phyloP scores from a whole-genome alignment of 2,797 vertebrate species.

The Delichon dasypus region DNA sequence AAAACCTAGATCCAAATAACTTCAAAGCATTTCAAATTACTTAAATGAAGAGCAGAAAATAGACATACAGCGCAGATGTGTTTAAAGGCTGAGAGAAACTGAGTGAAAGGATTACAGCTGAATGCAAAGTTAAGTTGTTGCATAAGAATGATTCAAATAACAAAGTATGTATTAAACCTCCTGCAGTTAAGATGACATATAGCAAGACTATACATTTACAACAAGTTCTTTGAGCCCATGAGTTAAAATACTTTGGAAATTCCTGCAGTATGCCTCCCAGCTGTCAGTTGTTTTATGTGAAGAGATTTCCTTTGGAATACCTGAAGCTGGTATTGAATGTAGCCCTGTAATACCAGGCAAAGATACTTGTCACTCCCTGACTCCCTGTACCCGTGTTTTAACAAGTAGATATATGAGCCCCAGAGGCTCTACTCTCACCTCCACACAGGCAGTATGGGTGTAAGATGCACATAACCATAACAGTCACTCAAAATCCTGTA shows the following conservation, averaged over 20 bases:
- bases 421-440: not conserved
- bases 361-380: not conserved
- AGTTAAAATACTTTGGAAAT: not conserved
- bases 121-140: not conserved
- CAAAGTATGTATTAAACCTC: not conserved
- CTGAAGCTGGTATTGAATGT: not conserved
- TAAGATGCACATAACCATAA: not conserved
- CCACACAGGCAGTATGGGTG: not conserved
- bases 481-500: not conserved
- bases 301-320: not conserved
- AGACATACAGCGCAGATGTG: not conserved
- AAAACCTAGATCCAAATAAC: not conserved
- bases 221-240: not conserved
- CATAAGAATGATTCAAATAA: not conserved
- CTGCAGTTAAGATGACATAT: not conserved
- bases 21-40: not conserved
- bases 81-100: not conserved
- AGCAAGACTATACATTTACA: not conserved
- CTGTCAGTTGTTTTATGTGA: not conserved
- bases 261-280: not conserved
- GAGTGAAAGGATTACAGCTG: not conserved
- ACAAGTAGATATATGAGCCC: not conserved
- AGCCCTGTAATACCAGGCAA: not conserved
- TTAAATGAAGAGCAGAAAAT: not conserved
- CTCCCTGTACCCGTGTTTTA: not conserved